Conservation (phyloP, 2,797 vertebrate genomes). For the Danio albolineatus region DNA sequence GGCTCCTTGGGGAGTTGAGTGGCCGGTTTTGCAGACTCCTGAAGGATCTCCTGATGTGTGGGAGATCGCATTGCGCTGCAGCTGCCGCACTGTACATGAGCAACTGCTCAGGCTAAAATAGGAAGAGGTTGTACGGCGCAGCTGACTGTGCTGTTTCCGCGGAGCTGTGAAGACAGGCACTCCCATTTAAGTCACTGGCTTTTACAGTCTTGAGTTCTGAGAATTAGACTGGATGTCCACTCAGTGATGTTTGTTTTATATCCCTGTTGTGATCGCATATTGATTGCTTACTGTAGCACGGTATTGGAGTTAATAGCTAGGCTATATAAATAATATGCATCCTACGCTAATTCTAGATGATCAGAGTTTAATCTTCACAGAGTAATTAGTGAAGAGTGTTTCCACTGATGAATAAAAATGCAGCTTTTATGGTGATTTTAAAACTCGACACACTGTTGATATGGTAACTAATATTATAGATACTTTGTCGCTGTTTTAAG, state of each 20-base stretch:
- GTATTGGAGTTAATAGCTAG: not conserved
- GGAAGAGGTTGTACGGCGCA: conserved; percentile 81
- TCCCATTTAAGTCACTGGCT: conserved; percentile 75
- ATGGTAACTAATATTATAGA: not conserved
- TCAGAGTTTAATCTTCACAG: no score
- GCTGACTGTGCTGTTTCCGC: conserved; percentile 83
- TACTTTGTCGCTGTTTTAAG: not conserved
- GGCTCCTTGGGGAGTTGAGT: not conserved
- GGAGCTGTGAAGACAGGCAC: conserved; percentile 69
- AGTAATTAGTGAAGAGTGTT: not conserved
- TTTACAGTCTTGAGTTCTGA: conserved; percentile 31
- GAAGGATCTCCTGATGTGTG: conserved; percentile 54
- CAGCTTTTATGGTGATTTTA: not conserved
- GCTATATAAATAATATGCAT: not conserved
- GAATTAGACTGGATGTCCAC: conserved; percentile 56
- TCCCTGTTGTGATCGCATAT: not conserved
- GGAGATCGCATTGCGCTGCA: conserved; percentile 78
- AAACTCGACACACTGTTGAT: not conserved
- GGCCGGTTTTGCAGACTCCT: not conserved
- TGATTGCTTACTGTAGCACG: not conserved
- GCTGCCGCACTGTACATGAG: conserved; percentile 72
- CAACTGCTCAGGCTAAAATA: conserved; percentile 86
- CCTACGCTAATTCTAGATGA: no score
- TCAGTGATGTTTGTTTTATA: conserved; percentile 10
- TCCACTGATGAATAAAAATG: not conserved